Base-by-base conservation (phyloP, 35 echinoderm and acorn worm species). In the Apostichopus parvimensis region DNA sequence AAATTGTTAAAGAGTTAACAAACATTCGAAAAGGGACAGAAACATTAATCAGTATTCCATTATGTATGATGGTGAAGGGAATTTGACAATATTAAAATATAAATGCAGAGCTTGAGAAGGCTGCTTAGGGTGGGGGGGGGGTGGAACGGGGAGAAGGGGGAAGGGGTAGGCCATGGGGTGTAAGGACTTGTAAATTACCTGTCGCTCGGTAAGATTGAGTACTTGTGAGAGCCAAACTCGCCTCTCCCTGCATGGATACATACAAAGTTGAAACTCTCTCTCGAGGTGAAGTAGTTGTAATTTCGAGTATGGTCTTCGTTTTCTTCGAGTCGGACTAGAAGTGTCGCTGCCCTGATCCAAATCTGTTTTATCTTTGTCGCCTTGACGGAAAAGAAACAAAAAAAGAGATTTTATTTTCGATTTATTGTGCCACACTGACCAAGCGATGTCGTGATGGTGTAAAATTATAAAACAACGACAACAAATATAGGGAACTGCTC, bases 211-310 rank as follows among this genome's bases (percentile, higher is more conserved):
- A 6, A 98, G 96, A 64, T 92, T 95, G 13, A 98, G 92, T 54
- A 98, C 89, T 87, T 98, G 92, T 26, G 96, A 98, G 3, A 98
- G 93, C 96, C 96, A 98, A 1, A 94, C 94, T 56, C 96, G 80
- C 54, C 96, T 77, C 78, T 98, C 96, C 78, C 94, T 83, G 68
- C 96, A 93, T 4, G 96, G 96, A 77, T 98, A 98, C 96, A 98
- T 98, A 68, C 92, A 89, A 6, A 92, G 94, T 61, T 98, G 92
- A 89, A 98, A 98, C 79, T 98, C 96, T 62, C 92, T 78, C 78
- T 98, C 96, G 8, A 98, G 79, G 79, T 98, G 96, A 53, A 98
- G 76, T 14, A 98, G 80, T 79, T 98, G 96, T 6, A 98, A 92
- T 78, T 98, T 98, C 26, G 96, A 98, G 70, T 98, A 98, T 57